Evolutionary conservation across 1,140 invertebrate species (phyloP), one percentile per base, ranked within the genome.

Genomic region (Cotesia glomerata): DNA sequence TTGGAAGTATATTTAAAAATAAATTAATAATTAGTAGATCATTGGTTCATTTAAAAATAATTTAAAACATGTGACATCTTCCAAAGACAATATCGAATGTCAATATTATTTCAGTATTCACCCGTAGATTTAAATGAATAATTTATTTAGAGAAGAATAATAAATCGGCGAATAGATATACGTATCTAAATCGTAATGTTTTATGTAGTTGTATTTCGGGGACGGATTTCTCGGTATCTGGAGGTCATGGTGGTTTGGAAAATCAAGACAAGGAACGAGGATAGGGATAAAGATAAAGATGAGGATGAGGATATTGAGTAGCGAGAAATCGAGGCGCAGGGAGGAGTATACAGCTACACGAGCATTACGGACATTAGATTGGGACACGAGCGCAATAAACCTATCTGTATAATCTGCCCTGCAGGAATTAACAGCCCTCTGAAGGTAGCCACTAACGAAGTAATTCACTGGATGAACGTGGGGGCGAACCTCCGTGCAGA

Each of bases 341-440:
- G 45, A 68, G 54, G 72, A 63, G 69, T 34, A 63, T 45, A 36
- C 16, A 49, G 75, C 76, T 78, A 78, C 77, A 82, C 76, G 76
- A 80, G 83, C 85, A 87, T 87, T 86, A 87, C 86, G 82, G 82
- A 87, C 86, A 86, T 86, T 87, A 86, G 85, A 87, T 87, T 85
- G 86, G 85, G 86, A 87, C 86, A 85, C 85, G 85, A 84, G 83
- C 83, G 85, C 86, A 87, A 87, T 87, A 87, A 87, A 87, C 85
- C 86, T 87, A 87, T 87, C 85, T 86, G 85, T 87, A 87, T 87
- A 87, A 87, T 87, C 86, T 87, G 86, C 85, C 85, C 86, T 86
- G 83, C 82, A 87, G 86, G 85, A 86, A 87, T 87, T 87, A 87
- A 86, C 85, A 86, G 85, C 85, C 85, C 86, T 87, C 85, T 83